Conservation (phyloP, 2,797 vertebrate genomes). For the Malurus splendens region DNA sequence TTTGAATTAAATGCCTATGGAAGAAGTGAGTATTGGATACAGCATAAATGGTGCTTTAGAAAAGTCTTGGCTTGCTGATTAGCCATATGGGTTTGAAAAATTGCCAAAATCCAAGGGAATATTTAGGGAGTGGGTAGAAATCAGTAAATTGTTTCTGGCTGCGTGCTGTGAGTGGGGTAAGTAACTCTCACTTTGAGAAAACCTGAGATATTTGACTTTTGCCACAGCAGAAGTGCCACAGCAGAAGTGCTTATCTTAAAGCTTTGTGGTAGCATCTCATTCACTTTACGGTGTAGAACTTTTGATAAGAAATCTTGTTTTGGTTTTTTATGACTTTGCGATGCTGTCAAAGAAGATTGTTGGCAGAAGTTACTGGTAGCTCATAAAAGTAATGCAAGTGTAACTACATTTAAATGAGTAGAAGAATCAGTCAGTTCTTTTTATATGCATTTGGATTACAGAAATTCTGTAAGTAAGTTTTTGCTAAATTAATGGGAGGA, state of each 20-base stretch:
- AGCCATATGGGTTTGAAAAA: neutral
- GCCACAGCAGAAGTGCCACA: rapidly evolving
- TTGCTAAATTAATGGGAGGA: neutral
- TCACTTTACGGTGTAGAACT: neutral
- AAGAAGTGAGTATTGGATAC: neutral
- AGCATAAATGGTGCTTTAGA: neutral
- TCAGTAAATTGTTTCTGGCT: neutral
- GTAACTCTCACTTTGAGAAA: neutral
- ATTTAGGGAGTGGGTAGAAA: neutral
- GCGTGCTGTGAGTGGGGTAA: neutral
- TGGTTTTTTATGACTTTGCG: neutral
- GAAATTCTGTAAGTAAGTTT: neutral
- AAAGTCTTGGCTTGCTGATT: neutral
- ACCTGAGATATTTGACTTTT: neutral
- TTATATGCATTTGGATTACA: neutral
- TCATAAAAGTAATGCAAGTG: neutral
- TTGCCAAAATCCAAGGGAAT: neutral
- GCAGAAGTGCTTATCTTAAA: neutral
- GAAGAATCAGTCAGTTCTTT: neutral
- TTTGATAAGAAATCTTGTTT: neutral
- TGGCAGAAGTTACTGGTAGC: neutral
- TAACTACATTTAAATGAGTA: neutral
- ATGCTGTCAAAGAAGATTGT: neutral
- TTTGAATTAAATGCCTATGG: neutral
- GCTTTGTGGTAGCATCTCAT: neutral